These are phyloP conservation scores for Periparus ater DNA, from an alignment of 2,797 vertebrate species.

Conservation along the genomic window DNA sequence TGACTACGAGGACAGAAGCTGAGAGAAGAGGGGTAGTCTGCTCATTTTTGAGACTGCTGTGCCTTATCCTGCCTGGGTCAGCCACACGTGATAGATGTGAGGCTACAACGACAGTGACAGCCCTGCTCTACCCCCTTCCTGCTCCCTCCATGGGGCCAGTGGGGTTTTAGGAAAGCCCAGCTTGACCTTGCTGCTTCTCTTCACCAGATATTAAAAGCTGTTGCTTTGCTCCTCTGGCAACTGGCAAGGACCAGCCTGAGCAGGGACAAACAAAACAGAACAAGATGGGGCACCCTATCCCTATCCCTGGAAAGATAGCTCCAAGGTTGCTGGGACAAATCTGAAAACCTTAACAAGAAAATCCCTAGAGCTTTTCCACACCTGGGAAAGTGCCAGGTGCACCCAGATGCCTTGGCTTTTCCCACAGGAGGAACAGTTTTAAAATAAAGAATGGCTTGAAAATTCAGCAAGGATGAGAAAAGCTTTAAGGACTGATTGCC, in stretches of 20 bases:
- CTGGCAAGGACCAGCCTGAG: neutral
- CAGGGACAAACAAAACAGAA: neutral
- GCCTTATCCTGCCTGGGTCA: neutral
- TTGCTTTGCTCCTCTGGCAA: neutral
- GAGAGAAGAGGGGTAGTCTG: neutral
- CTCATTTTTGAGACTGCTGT: neutral
- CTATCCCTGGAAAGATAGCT: neutral
- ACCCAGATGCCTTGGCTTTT: neutral
- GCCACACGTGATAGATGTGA: rapidly evolving
- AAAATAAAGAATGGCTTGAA: neutral
- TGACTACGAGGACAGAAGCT: neutral
- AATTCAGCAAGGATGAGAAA: neutral
- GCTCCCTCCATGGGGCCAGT: rapidly evolving
- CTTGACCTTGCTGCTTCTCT: neutral
- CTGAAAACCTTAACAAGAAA: neutral
- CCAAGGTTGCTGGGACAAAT: neutral
- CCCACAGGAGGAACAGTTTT: neutral
- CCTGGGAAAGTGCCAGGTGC: neutral
- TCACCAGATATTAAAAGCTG: neutral
- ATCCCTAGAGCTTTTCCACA: neutral
- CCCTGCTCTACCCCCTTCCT: neutral
- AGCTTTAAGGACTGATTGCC: neutral
- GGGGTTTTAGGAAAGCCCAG: neutral
- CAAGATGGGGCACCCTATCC: rapidly evolving
- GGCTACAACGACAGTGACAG: rapidly evolving